Evolutionary conservation across 2,888 invertebrate genomes (phyloP).

Genomic region (Lithophane semibrunnea): DNA sequence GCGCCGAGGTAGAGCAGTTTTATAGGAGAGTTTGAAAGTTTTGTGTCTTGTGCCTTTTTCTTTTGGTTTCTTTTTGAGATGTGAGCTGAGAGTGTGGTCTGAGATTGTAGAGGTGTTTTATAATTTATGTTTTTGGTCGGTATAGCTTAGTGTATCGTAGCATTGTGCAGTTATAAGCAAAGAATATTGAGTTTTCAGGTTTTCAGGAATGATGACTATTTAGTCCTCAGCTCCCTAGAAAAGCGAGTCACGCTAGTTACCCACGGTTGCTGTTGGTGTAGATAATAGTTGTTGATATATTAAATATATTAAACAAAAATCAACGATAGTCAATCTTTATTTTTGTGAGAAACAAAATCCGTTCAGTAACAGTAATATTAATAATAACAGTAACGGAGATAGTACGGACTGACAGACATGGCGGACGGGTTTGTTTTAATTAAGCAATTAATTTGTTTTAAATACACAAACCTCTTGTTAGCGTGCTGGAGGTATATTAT

Average conservation of each 20-base stretch:
- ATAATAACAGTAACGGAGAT: background rate
- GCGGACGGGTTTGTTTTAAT: background rate
- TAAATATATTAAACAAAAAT: too few species aligned
- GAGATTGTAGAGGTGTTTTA: constrained; percentile 19
- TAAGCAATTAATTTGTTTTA: background rate
- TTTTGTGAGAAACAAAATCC: too few species aligned
- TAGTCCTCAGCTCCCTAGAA: too few species aligned
- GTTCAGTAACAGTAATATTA: too few species aligned
- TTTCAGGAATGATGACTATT: background rate
- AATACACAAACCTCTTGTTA: background rate
- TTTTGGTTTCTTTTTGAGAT: constrained; percentile 40
- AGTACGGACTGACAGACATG: background rate
- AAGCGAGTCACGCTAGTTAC: too few species aligned
- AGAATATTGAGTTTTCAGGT: background rate
- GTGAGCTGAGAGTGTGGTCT: constrained; percentile 14
- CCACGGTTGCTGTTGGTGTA: too few species aligned
- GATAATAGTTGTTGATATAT: too few species aligned
- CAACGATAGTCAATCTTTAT: too few species aligned
- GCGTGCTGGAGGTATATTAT: background rate
- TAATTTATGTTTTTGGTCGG: background rate
- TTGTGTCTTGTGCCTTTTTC: constrained; percentile 38
- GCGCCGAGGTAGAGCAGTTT: constrained; percentile 49
- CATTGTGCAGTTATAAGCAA: background rate
- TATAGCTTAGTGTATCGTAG: background rate
- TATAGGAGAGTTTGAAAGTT: constrained; percentile 45